Base-by-base conservation (phyloP, 2,113 vertebrate genomes). In the Eudorcas thomsonii region DNA sequence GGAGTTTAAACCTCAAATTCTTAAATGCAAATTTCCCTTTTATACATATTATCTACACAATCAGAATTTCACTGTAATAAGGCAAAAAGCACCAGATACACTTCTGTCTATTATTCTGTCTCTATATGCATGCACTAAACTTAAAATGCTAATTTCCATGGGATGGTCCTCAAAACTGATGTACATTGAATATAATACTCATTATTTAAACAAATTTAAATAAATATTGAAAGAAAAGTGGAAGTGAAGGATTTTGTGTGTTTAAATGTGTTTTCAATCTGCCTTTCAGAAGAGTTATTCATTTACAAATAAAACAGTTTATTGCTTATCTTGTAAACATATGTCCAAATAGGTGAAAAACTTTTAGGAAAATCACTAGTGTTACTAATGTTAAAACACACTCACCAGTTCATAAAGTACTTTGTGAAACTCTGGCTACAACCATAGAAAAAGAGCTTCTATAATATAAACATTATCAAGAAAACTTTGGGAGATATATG, bases 281-380 rank as follows among this genome's bases (percentile, higher is more conserved):
- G 36, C 43, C 48, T 96, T 86, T 82, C 23, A 80, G 84, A 91
- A 50, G 16, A 91, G 7, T 12, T 60, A n/a, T 81, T 88, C 92
- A 88, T 92, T 96, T 95, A 95, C 80, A 97, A 96, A 95, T 89
- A 91, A 96, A 88, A 26, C 0, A 59, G 14, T 67, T 62, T 60
- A 26, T 93, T 82, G 10, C 11, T 94, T 87, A 52, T 57, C 13
- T 84, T 74, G 9, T 50, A 93, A 96, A 86, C 8, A 48, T 4
- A 64, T 92, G 16, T 77, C 11, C 77, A 88, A 95, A 67, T 94
- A 45, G 19, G 92, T 48, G 11, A 77, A 74, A 78, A 91, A 5
- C 67, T 95, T 86, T 62, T 45, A 83, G 45, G 19, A 91, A 94
- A 52, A 88, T 43, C 16, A 7, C 2, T 67, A 55, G 91, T 67